A percentile compares a stretch with the other conserved stretches of the same genome.
These are phyloP conservation scores for Lichenostomus cassidix DNA, from an alignment of 2,113 vertebrate genomes.

Conservation along the genomic window DNA sequence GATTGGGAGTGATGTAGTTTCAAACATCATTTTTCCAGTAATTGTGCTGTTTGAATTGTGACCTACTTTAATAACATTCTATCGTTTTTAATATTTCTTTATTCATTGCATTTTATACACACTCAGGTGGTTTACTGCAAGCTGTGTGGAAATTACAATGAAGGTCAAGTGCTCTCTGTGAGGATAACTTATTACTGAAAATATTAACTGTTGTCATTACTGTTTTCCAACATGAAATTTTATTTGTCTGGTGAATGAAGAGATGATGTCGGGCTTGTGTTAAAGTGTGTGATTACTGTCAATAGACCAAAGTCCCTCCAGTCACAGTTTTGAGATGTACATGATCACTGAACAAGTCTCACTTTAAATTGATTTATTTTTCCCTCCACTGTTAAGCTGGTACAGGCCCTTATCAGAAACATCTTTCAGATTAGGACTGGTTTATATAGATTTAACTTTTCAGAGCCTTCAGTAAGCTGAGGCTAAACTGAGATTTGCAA, in stretches of 20 bases:
- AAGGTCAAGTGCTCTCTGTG: slow-evolving; percentile 60
- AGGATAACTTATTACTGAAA: slow-evolving; percentile 38
- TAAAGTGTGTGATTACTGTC: slow-evolving; percentile 38
- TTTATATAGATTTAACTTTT: not conserved
- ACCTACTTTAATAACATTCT: slow-evolving; percentile 50
- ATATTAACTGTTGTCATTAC: slow-evolving; percentile 47
- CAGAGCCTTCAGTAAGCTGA: not conserved
- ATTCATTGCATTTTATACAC: slow-evolving; percentile 48
- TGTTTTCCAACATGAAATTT: slow-evolving; percentile 42
- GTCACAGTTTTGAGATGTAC: not conserved
- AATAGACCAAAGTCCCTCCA: not conserved
- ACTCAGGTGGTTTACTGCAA: slow-evolving; percentile 52
- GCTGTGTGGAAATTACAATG: slow-evolving; percentile 37
- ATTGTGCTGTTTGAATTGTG: slow-evolving; percentile 59
- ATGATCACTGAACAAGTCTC: not conserved
- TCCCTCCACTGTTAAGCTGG: not conserved
- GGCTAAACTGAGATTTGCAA: slow-evolving; percentile 13
- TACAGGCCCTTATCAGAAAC: not conserved
- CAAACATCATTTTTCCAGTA: slow-evolving; percentile 9
- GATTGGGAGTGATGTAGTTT: slow-evolving; percentile 9
- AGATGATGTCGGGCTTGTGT: not conserved
- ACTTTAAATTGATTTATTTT: slow-evolving; percentile 10
- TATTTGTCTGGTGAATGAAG: slow-evolving; percentile 38
- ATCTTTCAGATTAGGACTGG: not conserved
- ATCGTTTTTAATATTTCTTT: slow-evolving; percentile 55